These are phyloP conservation scores for Miniopterus natalensis DNA, from an alignment of 2,113 vertebrate species.

Conservation along the genomic window DNA sequence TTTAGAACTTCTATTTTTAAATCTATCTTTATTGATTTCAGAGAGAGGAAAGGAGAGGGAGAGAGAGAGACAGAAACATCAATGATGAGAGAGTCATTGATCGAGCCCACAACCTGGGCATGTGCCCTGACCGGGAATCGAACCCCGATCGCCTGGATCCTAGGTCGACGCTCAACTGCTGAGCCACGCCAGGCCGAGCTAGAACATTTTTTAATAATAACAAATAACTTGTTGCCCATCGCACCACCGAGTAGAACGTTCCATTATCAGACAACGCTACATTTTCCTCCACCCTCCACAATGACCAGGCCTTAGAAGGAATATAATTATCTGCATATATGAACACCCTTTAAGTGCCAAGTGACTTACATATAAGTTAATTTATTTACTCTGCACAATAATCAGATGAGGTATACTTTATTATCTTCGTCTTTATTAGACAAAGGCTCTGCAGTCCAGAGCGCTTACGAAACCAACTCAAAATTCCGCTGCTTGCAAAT, in stretches of 20 bases:
- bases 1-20: neutral
- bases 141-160: no score
- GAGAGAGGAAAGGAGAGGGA: no score
- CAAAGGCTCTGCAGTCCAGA: neutral
- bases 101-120: no score
- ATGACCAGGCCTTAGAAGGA: neutral
- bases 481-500: neutral
- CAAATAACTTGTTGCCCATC: neutral
- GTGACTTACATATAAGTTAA: neutral
- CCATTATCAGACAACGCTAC: neutral
- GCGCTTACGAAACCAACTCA: neutral
- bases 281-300: neutral
- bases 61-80: no score
- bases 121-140: no score
- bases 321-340: neutral
- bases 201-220: neutral
- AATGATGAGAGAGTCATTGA: no score
- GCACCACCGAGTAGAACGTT: neutral
- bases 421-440: neutral
- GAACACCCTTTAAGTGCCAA: neutral
- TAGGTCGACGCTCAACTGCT: no score
- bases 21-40: no score
- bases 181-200: no score
- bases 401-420: neutral
- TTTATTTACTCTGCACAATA: constrained; percentile 4